A percentile compares a stretch with the other conserved stretches of the same genome.
These are phyloP conservation scores for Ailuropoda melanoleuca DNA, from an alignment of 2,113 vertebrate genomes.

Conservation along the genomic window DNA sequence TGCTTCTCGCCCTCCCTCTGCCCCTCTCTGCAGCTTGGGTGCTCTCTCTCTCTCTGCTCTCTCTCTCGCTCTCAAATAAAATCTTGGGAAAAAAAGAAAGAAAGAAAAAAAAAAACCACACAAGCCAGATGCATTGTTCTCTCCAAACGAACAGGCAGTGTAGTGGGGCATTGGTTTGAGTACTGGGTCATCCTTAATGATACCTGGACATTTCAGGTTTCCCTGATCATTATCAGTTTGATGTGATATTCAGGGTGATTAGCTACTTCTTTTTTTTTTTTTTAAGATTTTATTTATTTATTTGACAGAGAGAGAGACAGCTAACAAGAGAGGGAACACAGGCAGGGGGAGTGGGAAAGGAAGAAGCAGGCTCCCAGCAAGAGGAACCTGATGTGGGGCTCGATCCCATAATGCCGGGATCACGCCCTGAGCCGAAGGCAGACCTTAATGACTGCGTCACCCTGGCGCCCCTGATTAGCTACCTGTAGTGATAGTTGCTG, in stretches of 20 bases:
- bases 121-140: neutral
- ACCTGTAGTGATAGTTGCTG: neutral
- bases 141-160: neutral
- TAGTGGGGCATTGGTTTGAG: neutral
- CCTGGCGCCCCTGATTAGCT: neutral
- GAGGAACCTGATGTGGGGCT: no score
- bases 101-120: neutral
- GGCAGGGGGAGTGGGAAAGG: no score
- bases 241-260: neutral
- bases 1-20: neutral
- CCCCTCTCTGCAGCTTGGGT: no score
- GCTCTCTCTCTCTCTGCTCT: no score
- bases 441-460: no score
- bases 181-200: neutral
- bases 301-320: no score
- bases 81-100: neutral
- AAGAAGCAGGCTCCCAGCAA: no score
- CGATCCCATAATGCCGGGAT: no score
- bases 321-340: no score
- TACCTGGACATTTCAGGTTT: neutral
- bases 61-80: neutral
- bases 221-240: neutral
- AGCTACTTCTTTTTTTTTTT: neutral
- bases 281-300: no score
- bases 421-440: no score